Conservation (phyloP, 2,797 vertebrate species). For the Tragelaphus eurycerus region DNA sequence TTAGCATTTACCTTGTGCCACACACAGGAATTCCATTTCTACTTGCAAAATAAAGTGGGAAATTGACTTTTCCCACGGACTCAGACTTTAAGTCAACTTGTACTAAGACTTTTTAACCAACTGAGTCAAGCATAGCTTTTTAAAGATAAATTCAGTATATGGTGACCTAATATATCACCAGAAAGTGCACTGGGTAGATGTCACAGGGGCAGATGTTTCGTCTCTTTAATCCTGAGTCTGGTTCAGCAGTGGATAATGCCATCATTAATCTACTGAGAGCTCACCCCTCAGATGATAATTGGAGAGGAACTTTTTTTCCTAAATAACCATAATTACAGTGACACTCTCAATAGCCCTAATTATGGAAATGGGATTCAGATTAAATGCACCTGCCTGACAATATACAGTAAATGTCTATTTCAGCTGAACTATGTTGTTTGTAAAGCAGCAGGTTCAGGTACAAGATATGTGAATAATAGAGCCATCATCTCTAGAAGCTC, state of each 20-base stretch:
- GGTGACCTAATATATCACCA: conserved; percentile 30
- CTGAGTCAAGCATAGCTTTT: conserved; percentile 40
- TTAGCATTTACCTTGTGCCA: background rate
- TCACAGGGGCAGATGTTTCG: conserved; percentile 48
- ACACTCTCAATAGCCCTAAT: conserved; percentile 71
- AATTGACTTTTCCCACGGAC: background rate
- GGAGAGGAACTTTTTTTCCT: conserved; percentile 48
- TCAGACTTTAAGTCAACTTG: background rate
- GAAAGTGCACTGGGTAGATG: background rate
- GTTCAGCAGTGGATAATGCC: conserved; percentile 38
- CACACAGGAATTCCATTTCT: background rate
- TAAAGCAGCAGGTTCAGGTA: conserved; percentile 27
- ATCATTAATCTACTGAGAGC: conserved; percentile 54
- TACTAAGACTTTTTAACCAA: conserved; percentile 24
- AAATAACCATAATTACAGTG: conserved; percentile 60
- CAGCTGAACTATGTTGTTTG: conserved; percentile 34
- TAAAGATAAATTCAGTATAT: conserved; percentile 29
- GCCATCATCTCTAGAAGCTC: conserved; percentile 21
- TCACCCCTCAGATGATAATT: conserved; percentile 55
- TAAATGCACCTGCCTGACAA: conserved; percentile 66
- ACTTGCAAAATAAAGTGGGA: background rate
- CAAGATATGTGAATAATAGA: conserved; percentile 16
- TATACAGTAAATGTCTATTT: conserved; percentile 56
- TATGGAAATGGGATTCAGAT: conserved; percentile 63
- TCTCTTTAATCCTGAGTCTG: conserved; percentile 51